A percentile compares a stretch with the other conserved stretches of the same genome.
phyloP scores from a whole-genome alignment of 2,797 vertebrate species.

The Acanthiza pusilla region DNA sequence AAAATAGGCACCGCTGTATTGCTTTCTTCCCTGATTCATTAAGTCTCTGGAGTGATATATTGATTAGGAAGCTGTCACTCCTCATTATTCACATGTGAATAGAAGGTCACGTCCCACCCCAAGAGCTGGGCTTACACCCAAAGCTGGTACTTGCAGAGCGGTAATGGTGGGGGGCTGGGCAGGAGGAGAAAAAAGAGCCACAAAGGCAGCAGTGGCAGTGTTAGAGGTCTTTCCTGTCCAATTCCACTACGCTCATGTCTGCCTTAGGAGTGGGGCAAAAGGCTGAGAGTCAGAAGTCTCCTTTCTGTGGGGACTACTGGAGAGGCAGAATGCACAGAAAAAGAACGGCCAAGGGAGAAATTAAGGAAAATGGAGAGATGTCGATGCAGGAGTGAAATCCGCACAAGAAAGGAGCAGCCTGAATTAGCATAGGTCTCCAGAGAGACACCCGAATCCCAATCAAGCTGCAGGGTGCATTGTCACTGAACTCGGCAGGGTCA shows the following conservation, averaged over 20 bases:
- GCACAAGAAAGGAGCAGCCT: neutral
- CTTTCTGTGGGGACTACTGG: neutral
- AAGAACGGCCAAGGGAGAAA: neutral
- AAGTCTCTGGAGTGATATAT: slow-evolving; percentile 59
- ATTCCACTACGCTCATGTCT: neutral
- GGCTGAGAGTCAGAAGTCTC: neutral
- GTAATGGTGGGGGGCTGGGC: slow-evolving; percentile 27
- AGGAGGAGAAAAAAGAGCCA: neutral
- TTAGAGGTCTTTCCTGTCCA: neutral
- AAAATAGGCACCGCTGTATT: neutral
- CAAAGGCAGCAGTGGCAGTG: neutral
- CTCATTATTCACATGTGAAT: slow-evolving; percentile 63
- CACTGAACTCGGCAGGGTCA: neutral
- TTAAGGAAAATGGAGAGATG: neutral
- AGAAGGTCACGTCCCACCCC: slow-evolving; percentile 62
- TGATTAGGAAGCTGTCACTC: slow-evolving; percentile 68
- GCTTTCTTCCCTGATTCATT: slow-evolving; percentile 62
- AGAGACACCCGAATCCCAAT: neutral
- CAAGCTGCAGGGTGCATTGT: neutral
- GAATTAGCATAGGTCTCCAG: neutral
- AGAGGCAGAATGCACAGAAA: neutral
- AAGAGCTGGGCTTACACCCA: slow-evolving; percentile 57
- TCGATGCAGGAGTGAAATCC: neutral
- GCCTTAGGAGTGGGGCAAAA: neutral
- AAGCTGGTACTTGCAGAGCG: neutral